phyloP scores from a whole-genome alignment of 1,140 invertebrate genomes.

The Vollenhovia emeryi region DNA sequence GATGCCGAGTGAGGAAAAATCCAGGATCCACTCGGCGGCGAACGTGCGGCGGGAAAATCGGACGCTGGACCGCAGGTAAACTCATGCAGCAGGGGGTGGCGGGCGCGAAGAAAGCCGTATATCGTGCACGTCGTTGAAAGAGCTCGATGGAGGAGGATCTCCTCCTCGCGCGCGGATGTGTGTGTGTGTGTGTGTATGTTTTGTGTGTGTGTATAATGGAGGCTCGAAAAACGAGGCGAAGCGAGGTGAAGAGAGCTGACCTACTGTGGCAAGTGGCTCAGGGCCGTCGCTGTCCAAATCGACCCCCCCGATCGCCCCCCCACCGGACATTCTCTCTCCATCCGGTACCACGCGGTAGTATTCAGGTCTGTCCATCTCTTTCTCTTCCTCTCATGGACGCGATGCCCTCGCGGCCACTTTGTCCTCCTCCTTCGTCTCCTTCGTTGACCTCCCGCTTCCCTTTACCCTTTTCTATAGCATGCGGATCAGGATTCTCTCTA shows the following conservation, averaged over 20 bases:
- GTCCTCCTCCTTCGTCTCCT: slow-evolving; percentile 15
- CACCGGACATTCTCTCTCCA: slow-evolving; percentile 56
- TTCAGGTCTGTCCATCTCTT: slow-evolving; percentile 54
- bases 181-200: too few relatives aligned
- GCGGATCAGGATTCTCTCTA: slow-evolving; percentile 4
- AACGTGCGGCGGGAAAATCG: not conserved
- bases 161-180: too few relatives aligned
- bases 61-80: not conserved
- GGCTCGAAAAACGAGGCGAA: slow-evolving; percentile 80
- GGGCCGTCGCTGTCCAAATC: slow-evolving; percentile 84
- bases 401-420: slow-evolving; percentile 59
- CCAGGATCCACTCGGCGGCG: not conserved
- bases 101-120: slow-evolving; percentile 7
- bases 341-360: slow-evolving; percentile 67
- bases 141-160: slow-evolving; percentile 41
- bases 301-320: slow-evolving; percentile 63
- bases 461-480: slow-evolving; percentile 19
- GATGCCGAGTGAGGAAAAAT: not conserved
- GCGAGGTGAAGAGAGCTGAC: slow-evolving; percentile 82
- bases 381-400: slow-evolving; percentile 31
- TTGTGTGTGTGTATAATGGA: slow-evolving; percentile 75
- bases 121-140: slow-evolving; percentile 41
- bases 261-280: slow-evolving; percentile 84
- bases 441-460: not conserved
- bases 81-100: not conserved